Evolutionary conservation across 2,888 invertebrate species (phyloP).

Genomic region (Arenicola marina): DNA sequence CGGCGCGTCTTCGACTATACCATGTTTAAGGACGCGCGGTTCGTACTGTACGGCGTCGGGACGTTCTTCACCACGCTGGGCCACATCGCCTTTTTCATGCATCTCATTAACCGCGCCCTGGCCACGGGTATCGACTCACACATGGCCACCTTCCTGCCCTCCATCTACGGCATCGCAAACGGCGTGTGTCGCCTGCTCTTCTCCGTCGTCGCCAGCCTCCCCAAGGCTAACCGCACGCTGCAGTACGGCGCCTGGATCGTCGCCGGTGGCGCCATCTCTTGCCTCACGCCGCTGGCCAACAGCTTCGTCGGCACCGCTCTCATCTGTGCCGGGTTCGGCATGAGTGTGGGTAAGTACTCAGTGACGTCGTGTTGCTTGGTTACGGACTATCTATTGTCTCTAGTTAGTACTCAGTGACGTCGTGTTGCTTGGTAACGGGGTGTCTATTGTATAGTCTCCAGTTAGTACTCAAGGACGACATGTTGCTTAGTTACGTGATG

Average conservation of each 20-base stretch:
- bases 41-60: conserved; percentile 22
- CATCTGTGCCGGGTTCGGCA: neutral
- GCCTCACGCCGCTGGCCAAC: conserved; percentile 15
- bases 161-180: conserved; percentile 21
- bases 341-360: conserved; percentile 6
- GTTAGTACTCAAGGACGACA: too few species aligned
- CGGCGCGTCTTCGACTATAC: conserved; percentile 17
- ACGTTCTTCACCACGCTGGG: conserved; percentile 24
- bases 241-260: conserved; percentile 18
- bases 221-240: conserved; percentile 14
- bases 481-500: too few species aligned
- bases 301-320: conserved; percentile 21
- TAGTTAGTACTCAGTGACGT: too few species aligned
- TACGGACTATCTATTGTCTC: too few species aligned
- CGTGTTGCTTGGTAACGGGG: too few species aligned
- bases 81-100: conserved; percentile 22
- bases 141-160: conserved; percentile 24
- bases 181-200: conserved; percentile 18
- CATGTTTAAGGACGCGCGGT: conserved; percentile 19
- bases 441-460: too few species aligned
- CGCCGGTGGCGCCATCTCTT: conserved; percentile 12
- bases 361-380: too few species aligned
- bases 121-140: conserved; percentile 15
- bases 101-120: conserved; percentile 20
- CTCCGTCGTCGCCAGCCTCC: conserved; percentile 18